These are phyloP conservation scores for Brachionus paranguensis DNA, from an alignment of 1,140 invertebrate genomes.

Conservation along the genomic window DNA sequence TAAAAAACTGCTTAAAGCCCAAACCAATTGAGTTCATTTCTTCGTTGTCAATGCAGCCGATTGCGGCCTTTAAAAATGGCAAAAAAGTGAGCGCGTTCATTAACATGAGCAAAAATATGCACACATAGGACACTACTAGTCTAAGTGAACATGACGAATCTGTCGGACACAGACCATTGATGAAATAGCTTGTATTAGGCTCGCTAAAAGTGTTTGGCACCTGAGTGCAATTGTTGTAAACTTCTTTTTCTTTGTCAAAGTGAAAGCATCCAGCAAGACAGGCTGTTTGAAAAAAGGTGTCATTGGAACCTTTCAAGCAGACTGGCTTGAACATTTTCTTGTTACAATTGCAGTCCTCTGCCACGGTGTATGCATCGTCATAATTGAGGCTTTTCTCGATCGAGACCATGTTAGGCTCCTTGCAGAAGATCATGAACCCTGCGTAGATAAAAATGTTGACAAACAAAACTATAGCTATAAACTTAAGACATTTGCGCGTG, in stretches of 20 bases:
- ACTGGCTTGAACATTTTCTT: slow-evolving; percentile 38
- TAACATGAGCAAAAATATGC: slow-evolving; percentile 29
- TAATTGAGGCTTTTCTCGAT: background rate
- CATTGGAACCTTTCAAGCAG: slow-evolving; percentile 16
- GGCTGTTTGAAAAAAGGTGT: background rate
- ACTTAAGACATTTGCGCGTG: background rate
- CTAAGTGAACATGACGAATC: background rate
- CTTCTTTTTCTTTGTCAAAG: slow-evolving; percentile 10
- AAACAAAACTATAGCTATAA: slow-evolving; percentile 1
- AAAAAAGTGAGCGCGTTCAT: slow-evolving; percentile 32
- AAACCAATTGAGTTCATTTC: slow-evolving; percentile 39
- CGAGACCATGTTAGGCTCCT: background rate
- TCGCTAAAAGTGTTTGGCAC: background rate
- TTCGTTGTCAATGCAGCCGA: background rate
- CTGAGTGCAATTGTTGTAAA: background rate
- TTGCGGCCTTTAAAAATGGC: slow-evolving; percentile 14
- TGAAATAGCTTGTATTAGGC: background rate
- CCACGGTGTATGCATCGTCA: background rate
- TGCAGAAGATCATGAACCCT: slow-evolving; percentile 33
- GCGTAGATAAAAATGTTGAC: slow-evolving; percentile 25
- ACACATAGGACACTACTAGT: slow-evolving; percentile 14
- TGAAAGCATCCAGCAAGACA: slow-evolving; percentile 32
- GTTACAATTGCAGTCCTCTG: slow-evolving; percentile 33
- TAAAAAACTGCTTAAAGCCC: slow-evolving; percentile 39
- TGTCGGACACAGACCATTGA: slow-evolving; percentile 18